These are phyloP conservation scores for Villa cingulata DNA, from an alignment of 2,888 invertebrate species.

Conservation along the genomic window DNA sequence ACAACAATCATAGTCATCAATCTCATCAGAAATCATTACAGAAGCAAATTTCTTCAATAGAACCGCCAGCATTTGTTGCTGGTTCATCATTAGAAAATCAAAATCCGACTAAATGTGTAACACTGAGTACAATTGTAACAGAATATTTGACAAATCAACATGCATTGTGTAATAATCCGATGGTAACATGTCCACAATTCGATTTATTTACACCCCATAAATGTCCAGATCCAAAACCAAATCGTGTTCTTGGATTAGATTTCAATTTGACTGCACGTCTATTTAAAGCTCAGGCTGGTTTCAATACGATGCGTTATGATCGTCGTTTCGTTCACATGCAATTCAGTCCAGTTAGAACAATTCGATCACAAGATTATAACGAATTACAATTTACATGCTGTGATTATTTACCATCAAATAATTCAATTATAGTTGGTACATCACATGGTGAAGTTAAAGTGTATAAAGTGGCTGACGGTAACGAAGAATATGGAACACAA, in stretches of 20 bases:
- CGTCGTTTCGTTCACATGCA: conserved; percentile 71
- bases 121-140: conserved; percentile 84
- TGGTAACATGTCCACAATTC: conserved; percentile 94
- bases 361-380: conserved; percentile 49
- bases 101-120: conserved; percentile 40
- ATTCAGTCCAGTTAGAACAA: conserved; percentile 61
- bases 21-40: conserved; percentile 32
- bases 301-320: conserved; percentile 51
- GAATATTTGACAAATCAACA: conserved; percentile 97
- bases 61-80: conserved; percentile 14
- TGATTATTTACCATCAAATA: conserved; percentile 39
- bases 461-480: conserved; percentile 70
- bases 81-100: conserved; percentile 18
- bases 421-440: conserved; percentile 66
- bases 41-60: conserved; percentile 38
- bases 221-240: conserved; percentile 76
- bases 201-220: conserved; percentile 91
- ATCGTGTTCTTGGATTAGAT: conserved; percentile 35
- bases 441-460: conserved; percentile 82
- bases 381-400: conserved; percentile 66
- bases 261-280: conserved; percentile 57
- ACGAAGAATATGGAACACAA: conserved; percentile 60
- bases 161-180: conserved; percentile 93
- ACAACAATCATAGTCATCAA: neutral
- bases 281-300: conserved; percentile 43